Evolutionary conservation across 1,140 invertebrate species (phyloP).

Genomic region (Magallana gigas): DNA sequence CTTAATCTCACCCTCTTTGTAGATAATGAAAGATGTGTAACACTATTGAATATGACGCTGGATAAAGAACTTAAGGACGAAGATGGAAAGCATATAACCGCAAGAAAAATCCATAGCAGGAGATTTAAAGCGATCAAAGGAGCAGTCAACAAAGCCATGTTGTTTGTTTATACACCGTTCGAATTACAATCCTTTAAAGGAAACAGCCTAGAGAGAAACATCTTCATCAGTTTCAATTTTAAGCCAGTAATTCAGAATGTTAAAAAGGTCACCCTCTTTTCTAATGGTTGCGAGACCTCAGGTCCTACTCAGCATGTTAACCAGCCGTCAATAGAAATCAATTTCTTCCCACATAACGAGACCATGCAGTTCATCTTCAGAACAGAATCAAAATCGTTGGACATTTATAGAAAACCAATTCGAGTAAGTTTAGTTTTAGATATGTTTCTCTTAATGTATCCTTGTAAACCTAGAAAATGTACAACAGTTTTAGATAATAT

Average conservation of each 20-base stretch:
- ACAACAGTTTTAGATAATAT: too few relatives aligned
- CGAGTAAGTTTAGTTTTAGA: neutral
- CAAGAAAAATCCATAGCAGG: neutral
- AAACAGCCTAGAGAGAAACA: slow-evolving; percentile 9
- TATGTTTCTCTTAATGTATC: too few relatives aligned
- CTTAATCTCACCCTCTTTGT: too few relatives aligned
- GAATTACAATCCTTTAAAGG: slow-evolving; percentile 15
- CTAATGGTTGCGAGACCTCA: neutral
- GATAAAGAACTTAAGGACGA: slow-evolving; percentile 22
- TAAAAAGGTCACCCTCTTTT: slow-evolving; percentile 10
- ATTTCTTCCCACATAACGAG: slow-evolving; percentile 20
- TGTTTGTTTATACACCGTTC: slow-evolving; percentile 7
- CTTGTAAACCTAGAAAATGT: too few relatives aligned
- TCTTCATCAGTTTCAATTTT: slow-evolving; percentile 7
- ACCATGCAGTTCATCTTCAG: slow-evolving; percentile 6
- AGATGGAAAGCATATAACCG: neutral
- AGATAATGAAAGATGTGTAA: slow-evolving; percentile 28
- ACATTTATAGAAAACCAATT: neutral
- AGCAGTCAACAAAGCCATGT: slow-evolving; percentile 4
- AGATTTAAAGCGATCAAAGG: neutral
- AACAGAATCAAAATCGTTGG: neutral
- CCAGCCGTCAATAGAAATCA: neutral
- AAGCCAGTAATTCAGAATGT: neutral
- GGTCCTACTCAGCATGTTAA: neutral
- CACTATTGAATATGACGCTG: neutral